Evolutionary conservation across 92 coral and sea anemone species (phyloP), one percentile per base, ranked within the genome.

Genomic region (Actinernus sp.): DNA sequence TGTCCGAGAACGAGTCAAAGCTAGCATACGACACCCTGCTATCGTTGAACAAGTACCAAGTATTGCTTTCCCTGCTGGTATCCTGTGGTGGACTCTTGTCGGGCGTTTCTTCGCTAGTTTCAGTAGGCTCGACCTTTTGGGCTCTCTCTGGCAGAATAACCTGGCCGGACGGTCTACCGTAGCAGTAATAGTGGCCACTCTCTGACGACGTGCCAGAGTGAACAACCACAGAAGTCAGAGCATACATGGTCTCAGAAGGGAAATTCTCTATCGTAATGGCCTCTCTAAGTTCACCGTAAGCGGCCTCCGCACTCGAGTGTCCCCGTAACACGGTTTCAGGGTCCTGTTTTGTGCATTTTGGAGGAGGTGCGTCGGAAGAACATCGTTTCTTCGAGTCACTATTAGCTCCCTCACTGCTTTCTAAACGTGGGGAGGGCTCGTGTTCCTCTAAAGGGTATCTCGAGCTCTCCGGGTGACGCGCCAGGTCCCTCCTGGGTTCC

Each of bases 121-220:
- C 8, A 7, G 14, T 7, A 14, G 41, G 41, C 7, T 7, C 8
- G 41, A 14, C 41, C 47, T 17, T 51, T 56, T 0, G 36, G 18
- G 21, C n/a, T 16, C 14, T 63, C 13, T 72, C 61, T 16, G 23
- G 20, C 19, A 43, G 55, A 0, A 33, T 24, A 46, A 78, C 56
- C 18, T 52, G 52, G n/a, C 67, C 33, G 8, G 81, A 63, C 26
- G 92, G 72, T 25, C 88, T 68, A 0, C 95, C 98, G 51, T 94
- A 94, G 43, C 98, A 91, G 46, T 94, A 94, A 49, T 94, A 94
- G 63, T 94, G 98, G 0, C 98, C 98, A 19, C 97, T 92, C 58
- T 94, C 98, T 8, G 97, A 94, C 1, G 98, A 91, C 2, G 83
- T 90, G n/a, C 98, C 98, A 6, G 98, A 94, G 59, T 94, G 98